Base-by-base conservation (phyloP, 1,140 invertebrate genomes). In the Uloborus diversus region DNA sequence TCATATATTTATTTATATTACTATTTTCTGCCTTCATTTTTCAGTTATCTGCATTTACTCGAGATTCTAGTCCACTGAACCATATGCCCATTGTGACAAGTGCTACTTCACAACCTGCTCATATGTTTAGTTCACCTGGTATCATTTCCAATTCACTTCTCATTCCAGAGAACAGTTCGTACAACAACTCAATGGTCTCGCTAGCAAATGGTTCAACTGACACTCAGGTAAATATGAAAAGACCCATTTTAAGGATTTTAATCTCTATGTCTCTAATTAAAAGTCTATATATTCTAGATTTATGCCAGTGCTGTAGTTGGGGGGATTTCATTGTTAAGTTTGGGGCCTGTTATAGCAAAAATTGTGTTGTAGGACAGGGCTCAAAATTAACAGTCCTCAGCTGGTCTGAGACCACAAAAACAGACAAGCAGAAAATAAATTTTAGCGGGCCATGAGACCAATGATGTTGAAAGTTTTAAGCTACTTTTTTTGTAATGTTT, bases 61-160 rank as follows among this genome's bases (percentile, higher is more conserved):
- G 62, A 20, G 51, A 78, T 42, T 65, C 73, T 66, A 78, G 73
- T 78, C 73, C 73, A 7, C 73, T 65, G 23, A 65, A 59, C 62
- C 73, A 65, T 66, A 64, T 78, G 27, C 61, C 73, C 27, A 51
- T 35, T 30, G 49, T 37, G 47, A 56, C 61, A 20, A 56, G 30
- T 20, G 20, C 73, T 37, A 30, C 32, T 33, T 42, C 73, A 28
- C 62, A 66, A 28, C 17, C 73, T 32, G 23, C 42, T 37, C 73
- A 57, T 65, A 32, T 78, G 23, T 78, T 56, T 56, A 47, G 61
- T 20, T 57, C 69, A 20, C 23, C 57, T 17, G 71, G 35, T 25
- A 14, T 42, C n/a, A 75, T 75, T 11, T 64, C 71, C n/a, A 42
- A 75, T 53, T 20, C 71, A 47, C 35, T 75, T 13, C 71, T 75